Conservation (phyloP, 2,113 vertebrate genomes). For the Trichomycterus rosablanca region DNA sequence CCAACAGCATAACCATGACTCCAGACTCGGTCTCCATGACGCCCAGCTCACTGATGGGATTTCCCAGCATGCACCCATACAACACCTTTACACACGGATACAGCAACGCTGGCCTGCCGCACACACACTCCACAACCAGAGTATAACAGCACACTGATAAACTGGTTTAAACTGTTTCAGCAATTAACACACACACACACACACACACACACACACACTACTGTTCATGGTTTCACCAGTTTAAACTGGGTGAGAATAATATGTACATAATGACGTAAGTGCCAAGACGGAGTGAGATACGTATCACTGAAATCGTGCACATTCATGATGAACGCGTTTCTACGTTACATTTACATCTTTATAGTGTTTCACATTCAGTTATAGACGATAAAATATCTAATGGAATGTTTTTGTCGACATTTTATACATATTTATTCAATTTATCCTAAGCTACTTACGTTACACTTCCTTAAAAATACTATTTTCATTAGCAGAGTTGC, state of each 20-base stretch:
- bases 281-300: neutral
- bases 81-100: constrained; percentile 93
- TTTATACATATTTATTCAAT: constrained; percentile 27
- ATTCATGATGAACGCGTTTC: constrained; percentile 2
- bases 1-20: constrained; percentile 79
- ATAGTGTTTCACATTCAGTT: too few species aligned
- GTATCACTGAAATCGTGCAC: constrained; percentile 9
- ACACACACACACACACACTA: constrained; percentile 9
- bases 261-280: constrained; percentile 11
- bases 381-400: constrained; percentile 12
- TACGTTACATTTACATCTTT: constrained; percentile 4
- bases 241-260: neutral
- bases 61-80: constrained; percentile 95
- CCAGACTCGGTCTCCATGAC: constrained; percentile 94
- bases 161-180: constrained; percentile 15
- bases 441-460: constrained; percentile 21
- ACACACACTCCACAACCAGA: constrained; percentile 96
- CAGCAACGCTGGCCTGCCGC: constrained; percentile 90
- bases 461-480: neutral
- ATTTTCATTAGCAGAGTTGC: too few species aligned
- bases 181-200: constrained; percentile 22
- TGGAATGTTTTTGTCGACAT: constrained; percentile 30
- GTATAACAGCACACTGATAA: constrained; percentile 74
- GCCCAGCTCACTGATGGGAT: constrained; percentile 92
- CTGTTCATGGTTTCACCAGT: neutral